Evolutionary conservation across 2,797 vertebrate species (phyloP), one percentile per base, ranked within the genome.

Genomic region (Atherinosoma microstoma): DNA sequence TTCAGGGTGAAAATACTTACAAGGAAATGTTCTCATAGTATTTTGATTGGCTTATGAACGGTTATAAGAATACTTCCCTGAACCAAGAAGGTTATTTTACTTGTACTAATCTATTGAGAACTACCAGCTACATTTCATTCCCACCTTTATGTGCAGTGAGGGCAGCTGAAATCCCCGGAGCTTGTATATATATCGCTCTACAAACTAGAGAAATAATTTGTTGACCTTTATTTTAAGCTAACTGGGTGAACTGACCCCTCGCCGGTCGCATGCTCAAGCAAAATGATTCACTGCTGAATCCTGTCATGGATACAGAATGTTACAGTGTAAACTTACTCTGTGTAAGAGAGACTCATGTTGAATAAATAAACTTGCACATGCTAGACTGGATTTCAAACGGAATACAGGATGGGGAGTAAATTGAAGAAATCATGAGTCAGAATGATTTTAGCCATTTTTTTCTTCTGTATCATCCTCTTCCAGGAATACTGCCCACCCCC

Each of bases 391-490:
- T 53, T 10, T 40, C 45, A 60, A 72, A 45, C 73, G 67, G 71
- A 60, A 66, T 67, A 51, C 70, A 64, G 63, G 51, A 83, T 70
- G 59, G 51, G 59, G n/a, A 68, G 36, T 58, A 75, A 63, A 84
- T 63, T 40, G 24, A 63, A 81, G 84, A 83, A 85, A 85, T 70
- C 86, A 78, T 91, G 87, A 91, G 82, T 93, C 89, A 93, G 76
- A 79, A 76, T 12, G 0, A 62, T 85, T 59, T 3, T 53, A 75
- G 70, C 54, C 78, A 87, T 93, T 87, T 84, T 86, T 90, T 78
- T 76, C 70, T 76, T 81, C 85, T 83, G 84, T 72, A 76, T 94
- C 91, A 92, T n/a, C 34, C 78, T 20, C 75, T 93, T 90, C 88
- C 90, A 87, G 93, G 81, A 93, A 93, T 10, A 83, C 68, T 35